A percentile compares a stretch with the other conserved stretches of the same genome.
phyloP scores from a whole-genome alignment of 2,113 vertebrate genomes.

The Calidris pugnax region DNA sequence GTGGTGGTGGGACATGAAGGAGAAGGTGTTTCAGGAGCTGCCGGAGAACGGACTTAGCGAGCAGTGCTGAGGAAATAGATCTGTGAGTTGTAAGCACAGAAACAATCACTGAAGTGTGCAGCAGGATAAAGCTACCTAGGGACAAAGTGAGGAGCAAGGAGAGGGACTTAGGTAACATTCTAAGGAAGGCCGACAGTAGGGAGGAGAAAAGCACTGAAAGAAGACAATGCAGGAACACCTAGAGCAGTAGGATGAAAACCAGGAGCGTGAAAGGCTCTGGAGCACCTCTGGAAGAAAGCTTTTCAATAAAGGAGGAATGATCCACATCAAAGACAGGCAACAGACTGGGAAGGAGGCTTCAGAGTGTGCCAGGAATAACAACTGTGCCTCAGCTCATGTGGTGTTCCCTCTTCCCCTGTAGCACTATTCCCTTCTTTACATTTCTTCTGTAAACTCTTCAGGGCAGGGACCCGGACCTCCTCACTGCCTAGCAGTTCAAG shows the following conservation, averaged over 20 bases:
- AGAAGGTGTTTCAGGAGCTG: background rate
- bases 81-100: background rate
- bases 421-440: background rate
- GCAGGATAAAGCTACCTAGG: background rate
- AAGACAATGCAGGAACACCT: background rate
- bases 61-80: background rate
- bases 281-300: background rate
- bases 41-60: background rate
- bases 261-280: background rate
- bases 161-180: background rate
- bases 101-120: fast-evolving
- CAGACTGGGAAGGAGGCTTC: constrained; percentile 33
- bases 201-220: background rate
- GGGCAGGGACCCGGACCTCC: background rate
- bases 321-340: constrained; percentile 40
- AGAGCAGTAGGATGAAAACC: constrained; percentile 5
- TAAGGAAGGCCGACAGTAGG: background rate
- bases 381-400: background rate
- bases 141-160: background rate
- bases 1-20: background rate
- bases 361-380: constrained; percentile 45
- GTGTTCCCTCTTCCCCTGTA: background rate
- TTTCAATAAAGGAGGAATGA: constrained; percentile 19
- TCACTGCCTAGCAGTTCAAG: background rate
- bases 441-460: constrained; percentile 16